Base-by-base conservation (phyloP, 2,113 vertebrate genomes). In the Ctenodactylus gundi region DNA sequence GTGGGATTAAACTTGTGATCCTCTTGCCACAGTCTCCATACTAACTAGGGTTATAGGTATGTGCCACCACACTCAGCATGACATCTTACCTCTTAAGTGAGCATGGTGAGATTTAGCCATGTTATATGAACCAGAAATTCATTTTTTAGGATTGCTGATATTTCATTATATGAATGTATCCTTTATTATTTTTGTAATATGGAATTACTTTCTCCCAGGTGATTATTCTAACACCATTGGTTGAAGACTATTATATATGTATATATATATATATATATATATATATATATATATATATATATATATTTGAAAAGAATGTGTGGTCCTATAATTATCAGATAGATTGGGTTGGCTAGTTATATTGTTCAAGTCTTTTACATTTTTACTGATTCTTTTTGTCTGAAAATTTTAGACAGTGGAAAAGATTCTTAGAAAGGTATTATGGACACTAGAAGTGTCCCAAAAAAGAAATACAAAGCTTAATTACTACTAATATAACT, bases 361-460 rank as follows among this genome's bases (percentile, higher is more conserved):
- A 53, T 34, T 36, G 17, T 90, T 85, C 57, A 72, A 21, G 27
- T 72, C 67, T 70, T 20, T 21, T 70, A 25, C 18, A 41, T 51
- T 44, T 90, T 90, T 84, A 36, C 36, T 80, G 31, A 72, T 25
- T 72, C 27, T 62, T 72, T 86, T 49, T 91, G 27, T 86, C 55
- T 94, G 88, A 86, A 73, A 39, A 21, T 80, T 90, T 91, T 73
- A 91, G 75, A 86, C 34, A 90, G 46, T 64, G 6, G 39, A 64
- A 68, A 75, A 85, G 73, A 80, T 44, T 85, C 51, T 17, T 90
- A 94, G 55, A 72, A 73, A 80, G 14, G 64, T 81, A 81, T 11
- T 85, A 65, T 34, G n/a, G n/a, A 39, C 27, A 49, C 73, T 39
- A 81, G 51, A 72, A 46, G 15, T 80, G 51, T 91, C 34, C 58